Percentiles rank a stretch among this genome's conserved stretches.
These are phyloP conservation scores for Leptopilina drosophilae DNA, from an alignment of 2,888 invertebrate species.

Conservation along the genomic window DNA sequence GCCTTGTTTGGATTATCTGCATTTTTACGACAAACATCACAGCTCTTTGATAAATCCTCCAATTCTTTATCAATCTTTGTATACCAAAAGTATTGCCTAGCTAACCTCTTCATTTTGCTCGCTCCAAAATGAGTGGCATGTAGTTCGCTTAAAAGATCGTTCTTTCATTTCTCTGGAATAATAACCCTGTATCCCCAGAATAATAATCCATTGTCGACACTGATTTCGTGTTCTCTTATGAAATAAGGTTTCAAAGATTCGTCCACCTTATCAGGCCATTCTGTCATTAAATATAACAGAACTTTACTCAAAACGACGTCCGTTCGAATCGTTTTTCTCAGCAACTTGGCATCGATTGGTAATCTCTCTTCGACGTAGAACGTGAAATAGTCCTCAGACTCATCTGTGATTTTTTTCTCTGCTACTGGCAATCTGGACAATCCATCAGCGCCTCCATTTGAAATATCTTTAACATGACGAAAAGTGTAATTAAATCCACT, in stretches of 20 bases:
- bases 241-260: slow-evolving; percentile 41
- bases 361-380: slow-evolving; percentile 45
- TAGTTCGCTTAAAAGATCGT: slow-evolving; percentile 55
- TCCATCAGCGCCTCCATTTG: no score
- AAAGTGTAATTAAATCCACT: slow-evolving; percentile 46
- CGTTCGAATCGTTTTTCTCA: slow-evolving; percentile 39
- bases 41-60: slow-evolving; percentile 43
- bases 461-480: slow-evolving; percentile 44
- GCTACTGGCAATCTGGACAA: slow-evolving; percentile 47
- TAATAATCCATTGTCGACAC: slow-evolving; percentile 47
- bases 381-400: slow-evolving; percentile 47
- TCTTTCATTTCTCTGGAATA: slow-evolving; percentile 54
- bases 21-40: slow-evolving; percentile 48
- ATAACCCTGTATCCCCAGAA: slow-evolving; percentile 63
- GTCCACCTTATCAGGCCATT: slow-evolving; percentile 43
- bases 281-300: slow-evolving; percentile 42
- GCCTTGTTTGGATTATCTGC: slow-evolving; percentile 48
- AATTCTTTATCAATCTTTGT: slow-evolving; percentile 54
- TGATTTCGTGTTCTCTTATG: slow-evolving; percentile 38
- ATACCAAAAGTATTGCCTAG: slow-evolving; percentile 60
- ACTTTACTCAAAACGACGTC: slow-evolving; percentile 48
- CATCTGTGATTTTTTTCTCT: background rate
- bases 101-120: slow-evolving; percentile 60
- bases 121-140: slow-evolving; percentile 59
- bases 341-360: slow-evolving; percentile 42